Evolutionary conservation across 2,113 vertebrate species (phyloP).

Genomic region (Suncus etruscus): DNA sequence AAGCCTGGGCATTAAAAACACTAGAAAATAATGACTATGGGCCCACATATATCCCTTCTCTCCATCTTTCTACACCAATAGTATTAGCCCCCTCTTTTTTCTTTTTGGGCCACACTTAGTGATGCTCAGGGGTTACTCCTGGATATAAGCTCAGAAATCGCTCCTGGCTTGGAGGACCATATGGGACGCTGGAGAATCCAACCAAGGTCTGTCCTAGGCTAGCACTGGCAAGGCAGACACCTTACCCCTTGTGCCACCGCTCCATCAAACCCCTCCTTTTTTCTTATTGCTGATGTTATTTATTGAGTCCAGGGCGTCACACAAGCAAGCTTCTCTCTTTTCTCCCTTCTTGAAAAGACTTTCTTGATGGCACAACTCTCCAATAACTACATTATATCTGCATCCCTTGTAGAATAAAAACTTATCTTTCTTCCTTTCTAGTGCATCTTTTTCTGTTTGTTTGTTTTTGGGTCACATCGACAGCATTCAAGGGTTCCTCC

Average conservation of each 20-base stretch:
- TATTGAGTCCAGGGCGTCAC: not conserved
- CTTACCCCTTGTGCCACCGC: too few relatives aligned
- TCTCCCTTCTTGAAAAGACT: not conserved
- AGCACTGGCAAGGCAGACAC: too few relatives aligned
- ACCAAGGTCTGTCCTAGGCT: too few relatives aligned
- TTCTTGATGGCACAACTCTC: not conserved
- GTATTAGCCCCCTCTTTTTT: not conserved
- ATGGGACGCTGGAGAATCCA: too few relatives aligned
- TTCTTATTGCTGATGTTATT: not conserved
- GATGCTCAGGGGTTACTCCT: too few relatives aligned
- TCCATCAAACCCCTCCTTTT: too few relatives aligned
- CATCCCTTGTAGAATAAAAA: not conserved
- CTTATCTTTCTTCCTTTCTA: not conserved
- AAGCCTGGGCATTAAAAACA: constrained; percentile 26
- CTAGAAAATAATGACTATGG: constrained; percentile 36
- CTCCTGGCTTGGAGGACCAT: too few relatives aligned
- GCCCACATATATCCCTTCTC: not conserved
- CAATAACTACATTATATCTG: not conserved
- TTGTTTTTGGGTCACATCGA: too few relatives aligned
- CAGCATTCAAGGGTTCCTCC: too few relatives aligned
- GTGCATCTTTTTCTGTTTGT: too few relatives aligned
- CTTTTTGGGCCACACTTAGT: too few relatives aligned
- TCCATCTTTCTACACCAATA: not conserved
- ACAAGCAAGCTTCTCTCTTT: not conserved
- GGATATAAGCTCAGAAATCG: too few relatives aligned